A percentile compares a stretch with the other conserved stretches of the same genome.
Conservation (phyloP, 2,797 vertebrate genomes). For the Darevskia mixta region DNA sequence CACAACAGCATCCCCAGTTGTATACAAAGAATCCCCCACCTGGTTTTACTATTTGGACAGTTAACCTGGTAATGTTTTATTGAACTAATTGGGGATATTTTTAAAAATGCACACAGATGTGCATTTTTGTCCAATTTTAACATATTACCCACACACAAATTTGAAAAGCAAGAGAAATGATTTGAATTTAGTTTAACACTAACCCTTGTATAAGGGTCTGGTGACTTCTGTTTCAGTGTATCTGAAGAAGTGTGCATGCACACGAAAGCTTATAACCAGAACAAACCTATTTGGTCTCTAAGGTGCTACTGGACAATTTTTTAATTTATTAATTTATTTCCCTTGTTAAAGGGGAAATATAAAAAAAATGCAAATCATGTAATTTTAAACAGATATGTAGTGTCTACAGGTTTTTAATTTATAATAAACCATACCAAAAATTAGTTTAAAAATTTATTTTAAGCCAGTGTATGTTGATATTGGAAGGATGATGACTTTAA, state of each 20-base stretch:
- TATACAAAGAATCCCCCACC: not conserved
- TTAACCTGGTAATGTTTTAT: not conserved
- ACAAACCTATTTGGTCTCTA: no score
- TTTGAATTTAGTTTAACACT: no score
- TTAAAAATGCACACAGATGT: not conserved
- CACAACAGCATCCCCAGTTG: not conserved
- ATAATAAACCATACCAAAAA: not conserved
- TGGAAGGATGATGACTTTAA: not conserved
- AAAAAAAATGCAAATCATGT: not conserved
- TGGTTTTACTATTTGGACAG: not conserved
- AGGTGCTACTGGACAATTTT: no score
- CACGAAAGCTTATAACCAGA: no score
- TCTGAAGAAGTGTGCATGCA: no score
- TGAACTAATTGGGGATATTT: not conserved
- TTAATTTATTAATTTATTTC: no score
- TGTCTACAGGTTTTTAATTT: not conserved
- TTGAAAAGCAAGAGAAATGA: not conserved
- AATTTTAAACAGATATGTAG: not conserved
- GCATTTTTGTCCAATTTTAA: not conserved
- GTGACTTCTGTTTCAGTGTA: no score
- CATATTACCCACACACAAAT: not conserved
- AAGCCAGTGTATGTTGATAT: not conserved
- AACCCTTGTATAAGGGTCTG: no score
- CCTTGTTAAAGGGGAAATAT: not conserved
- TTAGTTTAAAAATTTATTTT: not conserved